Evolutionary conservation across 2,113 vertebrate species (phyloP), one percentile per base, ranked within the genome.

Genomic region (Galeopterus variegatus): DNA sequence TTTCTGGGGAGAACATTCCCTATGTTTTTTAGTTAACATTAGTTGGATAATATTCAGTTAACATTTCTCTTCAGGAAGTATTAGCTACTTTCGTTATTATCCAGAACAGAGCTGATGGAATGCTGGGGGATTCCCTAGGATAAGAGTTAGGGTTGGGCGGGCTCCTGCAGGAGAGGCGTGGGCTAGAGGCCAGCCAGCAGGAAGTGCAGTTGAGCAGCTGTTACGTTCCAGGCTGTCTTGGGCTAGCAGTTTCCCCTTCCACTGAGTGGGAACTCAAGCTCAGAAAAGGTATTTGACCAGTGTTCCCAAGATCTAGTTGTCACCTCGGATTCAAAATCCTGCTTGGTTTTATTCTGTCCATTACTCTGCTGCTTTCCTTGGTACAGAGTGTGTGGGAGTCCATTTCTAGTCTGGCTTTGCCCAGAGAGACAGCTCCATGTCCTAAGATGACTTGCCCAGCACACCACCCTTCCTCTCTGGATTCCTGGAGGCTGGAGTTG

Each of bases 1-100:
- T 69, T 72, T 64, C 65, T 6, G 12, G 52, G 10, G 18, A 64
- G 79, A 72, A 54, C n/a, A n/a, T 41, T 41, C 80, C 75, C 26
- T 92, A 58, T 52, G 52, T 56, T 90, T 94, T 88, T 62, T 50
- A 58, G 70, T 54, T 86, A 54, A 54, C 28, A 18, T 41, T 36
- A n/a, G n/a, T 69, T 95, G n/a, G 94, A 86, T 95, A 70, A 65
- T 48, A 90, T 84, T 89, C 77, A 75, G 81, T 88, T 87, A 76
- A 17, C 54, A 3, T 91, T 75, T 86, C 62, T 86, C 80, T 90
- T 87, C n/a, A 5, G 24, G 77, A 82, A 91, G 33, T 85, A 24
- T 24, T 45, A 70, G 80, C 90, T 83, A 3, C 80, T 67, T 18
- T 65, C 36, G 13, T 67, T 80, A 58, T 36, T 86, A 85, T 96